Evolutionary conservation across 92 coral and sea anemone genomes (phyloP), one percentile per base, ranked within the genome.

Genomic region (Diadumene lineata): DNA sequence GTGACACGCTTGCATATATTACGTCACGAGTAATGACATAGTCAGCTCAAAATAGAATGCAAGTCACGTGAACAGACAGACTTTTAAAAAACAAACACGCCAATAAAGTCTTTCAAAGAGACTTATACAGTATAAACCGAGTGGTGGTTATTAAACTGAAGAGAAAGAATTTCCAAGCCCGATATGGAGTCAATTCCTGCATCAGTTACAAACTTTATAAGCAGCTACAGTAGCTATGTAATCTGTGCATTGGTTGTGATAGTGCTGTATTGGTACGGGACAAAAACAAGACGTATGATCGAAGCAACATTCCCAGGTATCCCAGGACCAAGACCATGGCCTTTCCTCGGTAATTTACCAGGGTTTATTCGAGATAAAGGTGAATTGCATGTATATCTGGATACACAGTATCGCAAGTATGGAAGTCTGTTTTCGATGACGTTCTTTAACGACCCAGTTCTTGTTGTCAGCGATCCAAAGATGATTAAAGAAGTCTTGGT

Each of bases 401-500:
- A 62, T 29, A 18, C n/a, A 4, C 29, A 62, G 11, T 72, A 72
- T 66, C 56, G 58, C 34, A 68, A 79, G 50, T 79, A 79, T 46
- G 83, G 83, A 26, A 30, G 60, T 1, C 17, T 70, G 30, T 79
- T 79, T 34, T 64, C 68, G 27, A 56, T 70, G 77, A 69, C 51
- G 44, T 70, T 71, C 70, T n/a, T 70, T 32, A 68, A 73, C 25
- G 26, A 32, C 56, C 83, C 83, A 0, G 34, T 25, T 31, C 68
- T 79, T 32, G 28, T 34, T 31, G 68, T 79, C 9, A 31, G 69
- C 8, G 83, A 79, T 16, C 77, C 77, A 9, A 73, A 79, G 57
- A 69, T 79, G 34, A 79, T 70, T 64, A 79, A 79, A 69, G 69
- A 71, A 13, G 70, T 79, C 0, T 27, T 53, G 17, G 77, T 79